Evolutionary conservation across 2,113 vertebrate genomes (phyloP).

Genomic region (Picathartes gymnocephalus): DNA sequence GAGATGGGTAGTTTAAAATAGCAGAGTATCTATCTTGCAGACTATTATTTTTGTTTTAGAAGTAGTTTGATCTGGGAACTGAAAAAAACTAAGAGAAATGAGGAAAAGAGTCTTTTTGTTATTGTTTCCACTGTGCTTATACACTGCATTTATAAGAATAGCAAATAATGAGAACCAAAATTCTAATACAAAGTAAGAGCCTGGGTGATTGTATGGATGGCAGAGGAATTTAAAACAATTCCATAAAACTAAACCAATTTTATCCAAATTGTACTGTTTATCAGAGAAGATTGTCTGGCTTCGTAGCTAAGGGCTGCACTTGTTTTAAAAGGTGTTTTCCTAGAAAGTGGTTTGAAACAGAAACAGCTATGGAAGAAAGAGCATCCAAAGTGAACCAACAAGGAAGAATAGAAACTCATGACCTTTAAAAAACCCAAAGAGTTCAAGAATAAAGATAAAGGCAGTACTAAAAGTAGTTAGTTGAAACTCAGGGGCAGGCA

Average conservation of each 20-base stretch:
- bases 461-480: neutral
- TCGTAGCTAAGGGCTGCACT: neutral
- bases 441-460: neutral
- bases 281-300: neutral
- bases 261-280: neutral
- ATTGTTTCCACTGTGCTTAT: neutral
- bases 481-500: neutral
- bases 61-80: neutral
- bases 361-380: neutral
- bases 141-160: neutral
- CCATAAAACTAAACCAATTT: neutral
- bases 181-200: constrained; percentile 1
- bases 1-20: neutral
- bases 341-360: neutral
- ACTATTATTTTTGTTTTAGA: neutral
- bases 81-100: neutral
- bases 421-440: neutral
- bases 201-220: neutral
- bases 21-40: neutral
- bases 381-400: neutral
- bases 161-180: constrained; percentile 4
- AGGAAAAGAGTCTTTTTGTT: neutral
- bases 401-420: neutral
- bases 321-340: neutral
- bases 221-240: constrained; percentile 26